Evolutionary conservation across 2,113 vertebrate species (phyloP).

Genomic region (Loxodonta africana): DNA sequence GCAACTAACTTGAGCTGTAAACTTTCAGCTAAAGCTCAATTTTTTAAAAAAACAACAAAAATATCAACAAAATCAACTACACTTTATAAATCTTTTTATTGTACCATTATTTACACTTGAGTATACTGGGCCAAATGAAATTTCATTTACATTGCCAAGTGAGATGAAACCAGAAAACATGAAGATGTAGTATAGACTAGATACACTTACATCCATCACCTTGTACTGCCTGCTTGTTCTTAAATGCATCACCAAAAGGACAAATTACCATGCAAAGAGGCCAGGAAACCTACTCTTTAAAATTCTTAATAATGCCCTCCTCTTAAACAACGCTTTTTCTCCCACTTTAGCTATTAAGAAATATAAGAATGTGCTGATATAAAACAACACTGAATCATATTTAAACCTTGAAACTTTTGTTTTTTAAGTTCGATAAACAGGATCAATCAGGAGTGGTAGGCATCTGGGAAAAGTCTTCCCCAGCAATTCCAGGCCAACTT

Average conservation of each 20-base stretch:
- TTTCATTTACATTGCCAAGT: neutral
- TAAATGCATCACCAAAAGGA: neutral
- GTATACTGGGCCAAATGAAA: neutral
- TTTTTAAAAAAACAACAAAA: neutral
- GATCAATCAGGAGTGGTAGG: neutral
- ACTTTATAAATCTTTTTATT: neutral
- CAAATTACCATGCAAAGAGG: neutral
- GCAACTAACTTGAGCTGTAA: too few species aligned
- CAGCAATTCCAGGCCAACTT: neutral
- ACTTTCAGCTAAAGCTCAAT: too few species aligned
- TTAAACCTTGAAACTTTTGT: neutral
- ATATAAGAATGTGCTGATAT: neutral
- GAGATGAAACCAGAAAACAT: conserved; percentile 20
- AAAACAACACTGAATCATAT: neutral
- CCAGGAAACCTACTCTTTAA: neutral
- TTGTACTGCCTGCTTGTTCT: neutral
- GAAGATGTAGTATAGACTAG: neutral
- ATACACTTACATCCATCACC: neutral
- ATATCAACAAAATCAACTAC: neutral
- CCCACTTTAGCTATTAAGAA: neutral
- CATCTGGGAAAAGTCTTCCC: neutral
- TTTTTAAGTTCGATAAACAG: neutral
- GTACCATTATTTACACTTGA: neutral
- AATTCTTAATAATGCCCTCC: neutral
- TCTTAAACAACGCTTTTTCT: neutral